Evolutionary conservation across 2,797 vertebrate species (phyloP), one percentile per base, ranked within the genome.

Genomic region (Sebastes taczanowskii): DNA sequence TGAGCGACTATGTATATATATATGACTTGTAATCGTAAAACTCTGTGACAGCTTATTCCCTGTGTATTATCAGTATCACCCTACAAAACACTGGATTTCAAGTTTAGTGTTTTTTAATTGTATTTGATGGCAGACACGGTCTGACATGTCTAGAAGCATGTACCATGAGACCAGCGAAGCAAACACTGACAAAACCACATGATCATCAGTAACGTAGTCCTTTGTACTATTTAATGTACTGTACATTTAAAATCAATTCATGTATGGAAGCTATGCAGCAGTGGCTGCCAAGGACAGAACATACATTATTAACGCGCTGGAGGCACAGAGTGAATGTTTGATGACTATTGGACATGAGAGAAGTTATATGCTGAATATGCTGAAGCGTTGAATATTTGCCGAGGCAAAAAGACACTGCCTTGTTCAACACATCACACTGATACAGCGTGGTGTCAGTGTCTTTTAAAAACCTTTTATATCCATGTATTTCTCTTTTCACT

Each of bases 231-330:
- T 83, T 81, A 82, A 85, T 83, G 68, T 75, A 70, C 61, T 58
- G 68, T 67, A 86, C 82, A 82, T 85, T 91, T 76, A 80, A 87
- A 87, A 89, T 85, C 82, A 84, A 81, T 84, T 71, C 32, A 82
- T 80, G 84, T 78, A 70, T 84, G 65, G 68, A 80, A 80, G 74
- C 74, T 49, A 20, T 73, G 32, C 64, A 59, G 49, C 79, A 30
- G 83, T 42, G 61, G 60, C 75, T 89, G 90, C 82, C 88, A 88
- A 81, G 86, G 77, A 75, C 42, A 23, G 25, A 60, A 70, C 77
- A 88, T 92, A 71, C 80, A 88, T 91, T 90, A 91, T 90, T 89
- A 85, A 92, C 72, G 27, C 4, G 35, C 69, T 80, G 71, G 55
- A 73, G 77, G 76, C 71, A 58, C 65, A 64, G 27, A 74, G 66